Evolutionary conservation across 2,888 invertebrate genomes (phyloP).

Genomic region (Monopis laevigella): DNA sequence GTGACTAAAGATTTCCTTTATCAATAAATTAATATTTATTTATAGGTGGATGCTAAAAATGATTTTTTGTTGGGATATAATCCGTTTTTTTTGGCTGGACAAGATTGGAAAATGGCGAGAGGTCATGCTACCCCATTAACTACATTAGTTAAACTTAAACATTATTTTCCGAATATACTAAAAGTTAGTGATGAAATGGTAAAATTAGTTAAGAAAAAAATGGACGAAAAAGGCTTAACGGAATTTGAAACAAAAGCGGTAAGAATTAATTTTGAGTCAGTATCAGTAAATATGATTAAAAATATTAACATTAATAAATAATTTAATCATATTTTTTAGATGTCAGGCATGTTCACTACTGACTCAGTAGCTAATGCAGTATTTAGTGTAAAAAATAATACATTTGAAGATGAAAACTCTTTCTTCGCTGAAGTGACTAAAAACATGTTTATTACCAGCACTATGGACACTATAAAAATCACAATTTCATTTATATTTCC

Average conservation of each 20-base stretch:
- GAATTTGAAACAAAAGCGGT: constrained; percentile 17
- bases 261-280: too few species aligned
- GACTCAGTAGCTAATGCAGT: constrained; percentile 21
- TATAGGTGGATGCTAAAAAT: constrained; percentile 12
- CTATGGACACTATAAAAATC: constrained; percentile 15
- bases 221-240: constrained; percentile 1
- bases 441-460: constrained; percentile 16
- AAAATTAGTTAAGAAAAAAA: constrained; percentile 12
- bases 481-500: not conserved
- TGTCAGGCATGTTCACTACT: constrained; percentile 20
- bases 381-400: constrained; percentile 20
- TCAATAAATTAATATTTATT: too few species aligned
- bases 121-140: constrained; percentile 22
- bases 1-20: too few species aligned
- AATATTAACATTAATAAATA: too few species aligned
- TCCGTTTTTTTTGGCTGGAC: constrained; percentile 26
- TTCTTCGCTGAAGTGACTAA: constrained; percentile 18
- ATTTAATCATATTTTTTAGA: constrained; percentile 19
- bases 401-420: constrained; percentile 18
- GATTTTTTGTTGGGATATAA: constrained; percentile 26
- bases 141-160: constrained; percentile 19
- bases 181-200: constrained; percentile 17
- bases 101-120: constrained; percentile 26
- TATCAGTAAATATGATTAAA: too few species aligned
- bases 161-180: constrained; percentile 16